Evolutionary conservation across 1,140 invertebrate species (phyloP).

Genomic region (Pomacea maculata): DNA sequence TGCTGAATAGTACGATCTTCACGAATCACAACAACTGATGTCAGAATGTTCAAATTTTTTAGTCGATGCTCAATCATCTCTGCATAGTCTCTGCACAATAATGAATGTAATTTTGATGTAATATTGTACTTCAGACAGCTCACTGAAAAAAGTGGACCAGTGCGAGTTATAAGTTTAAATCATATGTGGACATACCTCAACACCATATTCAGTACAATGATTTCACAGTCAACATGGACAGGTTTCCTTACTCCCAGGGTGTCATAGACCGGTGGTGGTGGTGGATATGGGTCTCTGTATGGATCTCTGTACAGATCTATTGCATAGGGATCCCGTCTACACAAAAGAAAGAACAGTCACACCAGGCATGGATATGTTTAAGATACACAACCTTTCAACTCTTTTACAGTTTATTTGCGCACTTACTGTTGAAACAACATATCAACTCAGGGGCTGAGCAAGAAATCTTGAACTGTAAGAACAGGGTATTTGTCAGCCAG

Average conservation of each 20-base stretch:
- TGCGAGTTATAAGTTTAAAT: background rate
- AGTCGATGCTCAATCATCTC: conserved; percentile 87
- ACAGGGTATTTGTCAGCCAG: no score
- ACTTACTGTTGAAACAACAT: no score
- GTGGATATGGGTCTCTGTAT: conserved; percentile 45
- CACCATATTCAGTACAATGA: conserved; percentile 44
- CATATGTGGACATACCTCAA: conserved; percentile 36
- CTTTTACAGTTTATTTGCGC: no score
- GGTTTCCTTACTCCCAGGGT: conserved; percentile 40
- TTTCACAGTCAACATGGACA: conserved; percentile 45
- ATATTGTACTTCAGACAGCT: background rate
- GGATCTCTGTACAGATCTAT: conserved; percentile 50
- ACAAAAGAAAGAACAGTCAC: background rate
- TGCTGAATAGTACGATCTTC: conserved; percentile 87
- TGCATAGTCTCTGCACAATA: conserved; percentile 80
- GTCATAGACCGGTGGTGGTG: conserved; percentile 22
- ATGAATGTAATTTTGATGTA: conserved; percentile 7
- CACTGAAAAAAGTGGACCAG: no score
- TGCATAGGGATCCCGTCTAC: conserved; percentile 47
- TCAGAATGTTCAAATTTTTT: conserved; percentile 80
- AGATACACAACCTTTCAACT: no score
- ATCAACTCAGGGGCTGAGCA: no score
- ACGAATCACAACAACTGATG: conserved; percentile 83
- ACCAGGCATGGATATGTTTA: no score
- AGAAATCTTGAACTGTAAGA: no score